Evolutionary conservation across 2,797 vertebrate species (phyloP).

Genomic region (Pogoniulus pusillus): DNA sequence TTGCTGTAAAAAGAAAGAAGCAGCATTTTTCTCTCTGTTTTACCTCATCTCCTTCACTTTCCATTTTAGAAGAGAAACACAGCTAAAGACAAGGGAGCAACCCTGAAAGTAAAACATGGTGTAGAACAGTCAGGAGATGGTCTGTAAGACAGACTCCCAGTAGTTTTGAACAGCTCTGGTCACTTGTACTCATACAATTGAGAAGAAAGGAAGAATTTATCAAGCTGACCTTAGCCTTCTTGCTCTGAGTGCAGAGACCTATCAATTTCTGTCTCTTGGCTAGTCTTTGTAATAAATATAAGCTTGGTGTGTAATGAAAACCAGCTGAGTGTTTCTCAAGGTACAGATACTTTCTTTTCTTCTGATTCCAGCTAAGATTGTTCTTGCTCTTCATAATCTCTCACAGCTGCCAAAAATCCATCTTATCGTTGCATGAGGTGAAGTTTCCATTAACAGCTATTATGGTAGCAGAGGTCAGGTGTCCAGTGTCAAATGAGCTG

Average conservation of each 20-base stretch:
- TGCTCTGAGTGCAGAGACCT: slow-evolving; percentile 63
- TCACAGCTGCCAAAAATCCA: slow-evolving; percentile 86
- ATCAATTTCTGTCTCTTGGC: slow-evolving; percentile 83
- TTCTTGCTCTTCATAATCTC: slow-evolving; percentile 87
- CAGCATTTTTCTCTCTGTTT: background rate
- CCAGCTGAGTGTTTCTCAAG: slow-evolving; percentile 86
- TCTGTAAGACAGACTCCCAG: slow-evolving; percentile 28
- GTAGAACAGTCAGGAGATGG: background rate
- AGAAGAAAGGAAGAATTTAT: slow-evolving; percentile 76
- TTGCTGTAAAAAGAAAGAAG: background rate
- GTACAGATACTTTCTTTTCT: slow-evolving; percentile 86
- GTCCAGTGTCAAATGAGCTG: slow-evolving; percentile 73
- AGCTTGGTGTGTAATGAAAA: slow-evolving; percentile 85
- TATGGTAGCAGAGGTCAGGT: slow-evolving; percentile 78
- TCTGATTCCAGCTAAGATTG: slow-evolving; percentile 87
- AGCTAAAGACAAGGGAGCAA: background rate
- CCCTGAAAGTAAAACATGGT: background rate
- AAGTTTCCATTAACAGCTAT: slow-evolving; percentile 90
- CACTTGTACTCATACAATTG: slow-evolving; percentile 24
- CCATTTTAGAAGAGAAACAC: background rate
- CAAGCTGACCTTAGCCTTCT: slow-evolving; percentile 53
- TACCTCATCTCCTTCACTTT: background rate
- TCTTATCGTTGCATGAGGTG: slow-evolving; percentile 91
- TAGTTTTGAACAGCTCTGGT: slow-evolving; percentile 63
- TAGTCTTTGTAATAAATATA: slow-evolving; percentile 82